Evolutionary conservation across 2,888 invertebrate genomes (phyloP).

Genomic region (Parapristionchus giblindavisi): DNA sequence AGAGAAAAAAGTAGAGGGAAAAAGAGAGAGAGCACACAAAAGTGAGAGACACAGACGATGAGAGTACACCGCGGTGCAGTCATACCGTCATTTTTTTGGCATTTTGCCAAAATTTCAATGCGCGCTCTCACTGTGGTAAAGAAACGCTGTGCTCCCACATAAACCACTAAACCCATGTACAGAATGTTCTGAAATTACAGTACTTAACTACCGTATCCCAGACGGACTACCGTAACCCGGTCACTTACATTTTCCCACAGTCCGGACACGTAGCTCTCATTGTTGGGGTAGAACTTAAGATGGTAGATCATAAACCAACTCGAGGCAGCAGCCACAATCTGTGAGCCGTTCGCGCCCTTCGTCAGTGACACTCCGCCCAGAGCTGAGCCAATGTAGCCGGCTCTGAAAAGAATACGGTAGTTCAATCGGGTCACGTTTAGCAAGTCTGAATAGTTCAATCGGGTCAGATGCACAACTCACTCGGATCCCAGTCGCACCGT

Average conservation of each 20-base stretch:
- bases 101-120: too few species aligned
- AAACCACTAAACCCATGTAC: too few species aligned
- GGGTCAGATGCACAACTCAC: conserved; percentile 47
- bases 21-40: not conserved
- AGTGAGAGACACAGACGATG: not conserved
- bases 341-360: conserved; percentile 56
- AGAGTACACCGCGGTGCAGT: not conserved
- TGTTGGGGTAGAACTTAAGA: conserved; percentile 65
- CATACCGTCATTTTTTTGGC: too few species aligned
- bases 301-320: conserved; percentile 67
- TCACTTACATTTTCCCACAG: conserved; percentile 66
- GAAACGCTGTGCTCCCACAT: too few species aligned
- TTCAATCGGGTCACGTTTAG: not conserved
- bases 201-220: not conserved
- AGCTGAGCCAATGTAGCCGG: conserved; percentile 64
- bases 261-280: conserved; percentile 66
- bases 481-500: conserved; percentile 64
- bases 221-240: not conserved
- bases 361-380: conserved; percentile 66
- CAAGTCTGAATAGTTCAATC: not conserved
- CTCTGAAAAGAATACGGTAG: conserved; percentile 47
- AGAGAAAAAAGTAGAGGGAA: not conserved
- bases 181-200: not conserved
- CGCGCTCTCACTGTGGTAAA: too few species aligned
- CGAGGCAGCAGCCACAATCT: conserved; percentile 41